phyloP scores from a whole-genome alignment of 2,888 invertebrate species.

The Gymnocheta viridis region DNA sequence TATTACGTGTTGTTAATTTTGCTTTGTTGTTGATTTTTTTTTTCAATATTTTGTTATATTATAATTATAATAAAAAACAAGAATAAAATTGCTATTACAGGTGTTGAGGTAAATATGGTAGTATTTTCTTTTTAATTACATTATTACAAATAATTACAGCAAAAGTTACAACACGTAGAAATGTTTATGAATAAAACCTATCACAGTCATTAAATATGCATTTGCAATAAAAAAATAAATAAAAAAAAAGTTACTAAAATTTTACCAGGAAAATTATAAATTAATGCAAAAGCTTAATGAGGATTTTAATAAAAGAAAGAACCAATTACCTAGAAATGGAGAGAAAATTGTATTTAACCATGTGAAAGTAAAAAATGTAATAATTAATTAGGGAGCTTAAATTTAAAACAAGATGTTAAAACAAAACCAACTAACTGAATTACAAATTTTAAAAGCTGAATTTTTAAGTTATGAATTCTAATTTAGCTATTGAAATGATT shows the following conservation, averaged over 20 bases:
- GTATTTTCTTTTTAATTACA: slow-evolving; percentile 57
- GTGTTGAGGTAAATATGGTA: background rate
- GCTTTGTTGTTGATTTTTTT: background rate
- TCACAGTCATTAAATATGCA: slow-evolving; percentile 36
- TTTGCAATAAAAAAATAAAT: background rate
- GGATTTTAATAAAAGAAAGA: no score
- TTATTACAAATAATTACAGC: slow-evolving; percentile 60
- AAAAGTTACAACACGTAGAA: background rate
- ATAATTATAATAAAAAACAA: background rate
- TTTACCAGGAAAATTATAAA: background rate
- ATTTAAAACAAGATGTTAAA: no score
- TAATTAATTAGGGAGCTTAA: no score
- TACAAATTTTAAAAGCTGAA: no score
- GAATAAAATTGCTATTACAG: background rate
- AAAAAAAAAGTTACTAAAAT: background rate
- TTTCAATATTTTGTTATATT: slow-evolving; percentile 34
- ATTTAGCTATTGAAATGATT: no score
- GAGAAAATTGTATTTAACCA: no score
- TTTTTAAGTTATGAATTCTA: no score
- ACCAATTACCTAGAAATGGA: no score
- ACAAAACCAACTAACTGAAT: no score
- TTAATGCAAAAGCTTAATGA: background rate
- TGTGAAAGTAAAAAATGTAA: no score
- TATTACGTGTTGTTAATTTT: slow-evolving; percentile 27
- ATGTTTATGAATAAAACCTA: background rate